Percentiles rank a stretch among this genome's conserved stretches.
Conservation (phyloP, 2,888 invertebrate species). For the Andrena fulva region DNA sequence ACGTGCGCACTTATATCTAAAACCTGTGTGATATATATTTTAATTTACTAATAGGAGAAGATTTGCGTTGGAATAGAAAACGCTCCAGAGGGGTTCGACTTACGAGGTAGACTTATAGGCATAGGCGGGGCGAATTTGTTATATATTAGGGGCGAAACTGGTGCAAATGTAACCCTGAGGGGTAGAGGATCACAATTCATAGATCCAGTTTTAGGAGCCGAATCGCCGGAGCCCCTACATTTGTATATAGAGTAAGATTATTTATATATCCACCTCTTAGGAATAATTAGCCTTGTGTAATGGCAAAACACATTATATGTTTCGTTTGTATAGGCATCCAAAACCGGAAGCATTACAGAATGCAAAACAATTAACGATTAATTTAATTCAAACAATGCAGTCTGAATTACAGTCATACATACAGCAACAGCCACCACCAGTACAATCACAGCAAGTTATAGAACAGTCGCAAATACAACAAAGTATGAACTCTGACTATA, state of each 20-base stretch:
- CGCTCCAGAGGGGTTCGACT: conserved; percentile 91
- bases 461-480: conserved; percentile 83
- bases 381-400: conserved; percentile 92
- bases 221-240: conserved; percentile 90
- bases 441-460: conserved; percentile 83
- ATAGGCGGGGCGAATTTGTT: conserved; percentile 90
- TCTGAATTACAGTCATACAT: conserved; percentile 85
- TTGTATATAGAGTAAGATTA: conserved; percentile 89
- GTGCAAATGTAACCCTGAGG: conserved; percentile 90
- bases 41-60: conserved; percentile 87
- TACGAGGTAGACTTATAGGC: conserved; percentile 91
- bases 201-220: conserved; percentile 86
- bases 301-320: conserved; percentile 22
- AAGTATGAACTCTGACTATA: conserved; percentile 69
- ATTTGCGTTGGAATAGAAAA: conserved; percentile 92
- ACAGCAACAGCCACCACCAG: conserved; percentile 84
- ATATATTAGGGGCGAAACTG: conserved; percentile 92
- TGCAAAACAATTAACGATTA: conserved; percentile 90
- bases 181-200: conserved; percentile 89
- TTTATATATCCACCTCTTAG: conserved; percentile 4
- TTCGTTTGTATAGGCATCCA: conserved; percentile 86
- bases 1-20: not conserved
- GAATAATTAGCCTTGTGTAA: conserved; percentile 3
- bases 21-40: not conserved
- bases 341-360: conserved; percentile 89